Conservation (phyloP, 2,888 invertebrate species). For the Leptura quadrifasciata region DNA sequence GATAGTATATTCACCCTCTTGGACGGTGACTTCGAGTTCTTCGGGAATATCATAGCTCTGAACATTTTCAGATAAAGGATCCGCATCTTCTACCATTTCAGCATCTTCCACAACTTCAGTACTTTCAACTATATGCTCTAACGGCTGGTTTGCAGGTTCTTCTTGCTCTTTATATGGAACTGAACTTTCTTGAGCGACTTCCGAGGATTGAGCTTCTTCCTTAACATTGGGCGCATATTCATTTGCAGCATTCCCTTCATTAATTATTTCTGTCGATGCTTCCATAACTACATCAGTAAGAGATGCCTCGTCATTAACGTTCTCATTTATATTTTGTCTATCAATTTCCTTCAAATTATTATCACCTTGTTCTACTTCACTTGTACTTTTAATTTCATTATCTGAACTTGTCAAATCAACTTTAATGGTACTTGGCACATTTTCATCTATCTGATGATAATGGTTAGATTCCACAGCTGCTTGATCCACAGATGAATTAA, state of each 20-base stretch:
- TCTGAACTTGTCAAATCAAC: neutral
- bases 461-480: neutral
- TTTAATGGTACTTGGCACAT: neutral
- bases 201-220: neutral
- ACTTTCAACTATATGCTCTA: neutral
- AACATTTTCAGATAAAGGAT: neutral
- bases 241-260: neutral
- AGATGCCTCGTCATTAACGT: neutral
- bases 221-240: constrained; percentile 8
- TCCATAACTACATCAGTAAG: neutral
- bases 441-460: neutral
- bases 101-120: constrained; percentile 1
- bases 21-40: constrained; percentile 13
- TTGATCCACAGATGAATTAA: neutral
- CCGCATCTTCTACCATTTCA: neutral
- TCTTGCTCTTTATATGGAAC: constrained; percentile 1
- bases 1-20: constrained; percentile 33
- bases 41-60: constrained; percentile 15
- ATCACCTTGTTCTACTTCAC: neutral
- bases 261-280: neutral
- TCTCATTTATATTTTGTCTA: neutral
- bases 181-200: neutral
- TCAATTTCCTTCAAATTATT: neutral
- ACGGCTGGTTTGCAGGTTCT: neutral
- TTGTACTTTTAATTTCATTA: neutral